A percentile compares a stretch with the other conserved stretches of the same genome.
Conservation (phyloP, 2,888 invertebrate genomes). For the Podotricha telesiphe region DNA sequence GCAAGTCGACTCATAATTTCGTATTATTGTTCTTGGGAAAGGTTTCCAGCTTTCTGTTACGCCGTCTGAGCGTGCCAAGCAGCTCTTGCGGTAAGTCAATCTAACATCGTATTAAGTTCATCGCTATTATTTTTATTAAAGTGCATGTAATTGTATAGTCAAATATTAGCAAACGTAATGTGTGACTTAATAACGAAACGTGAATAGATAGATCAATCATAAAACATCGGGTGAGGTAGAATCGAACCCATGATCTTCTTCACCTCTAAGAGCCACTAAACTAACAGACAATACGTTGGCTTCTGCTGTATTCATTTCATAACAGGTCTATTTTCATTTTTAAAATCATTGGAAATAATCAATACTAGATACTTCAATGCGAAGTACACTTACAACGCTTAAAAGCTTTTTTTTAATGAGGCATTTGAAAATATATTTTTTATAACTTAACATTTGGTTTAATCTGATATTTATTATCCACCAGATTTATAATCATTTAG, state of each 20-base stretch:
- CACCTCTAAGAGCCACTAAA: not conserved
- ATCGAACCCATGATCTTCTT: not conserved
- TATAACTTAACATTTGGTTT: not conserved
- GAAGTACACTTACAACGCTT: slow-evolving; percentile 9
- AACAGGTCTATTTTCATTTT: slow-evolving; percentile 5
- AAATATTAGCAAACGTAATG: no score
- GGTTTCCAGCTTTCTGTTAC: slow-evolving; percentile 46
- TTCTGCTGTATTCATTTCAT: not conserved
- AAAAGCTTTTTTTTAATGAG: slow-evolving; percentile 19
- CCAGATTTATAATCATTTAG: no score
- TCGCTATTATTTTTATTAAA: not conserved
- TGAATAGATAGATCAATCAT: no score
- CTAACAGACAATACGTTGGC: not conserved
- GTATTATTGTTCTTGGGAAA: slow-evolving; percentile 63
- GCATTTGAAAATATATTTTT: slow-evolving; percentile 8
- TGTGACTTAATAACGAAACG: no score
- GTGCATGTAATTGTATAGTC: no score
- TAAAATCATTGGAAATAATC: slow-evolving; percentile 4
- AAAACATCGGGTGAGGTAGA: not conserved
- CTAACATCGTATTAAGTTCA: slow-evolving; percentile 25
- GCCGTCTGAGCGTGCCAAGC: slow-evolving; percentile 39
- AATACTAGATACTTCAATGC: not conserved
- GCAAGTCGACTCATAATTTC: slow-evolving; percentile 51
- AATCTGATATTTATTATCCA: not conserved
- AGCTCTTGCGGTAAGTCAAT: slow-evolving; percentile 34